Conservation (phyloP, 1,140 invertebrate species). For the Lepidurus arcticus region DNA sequence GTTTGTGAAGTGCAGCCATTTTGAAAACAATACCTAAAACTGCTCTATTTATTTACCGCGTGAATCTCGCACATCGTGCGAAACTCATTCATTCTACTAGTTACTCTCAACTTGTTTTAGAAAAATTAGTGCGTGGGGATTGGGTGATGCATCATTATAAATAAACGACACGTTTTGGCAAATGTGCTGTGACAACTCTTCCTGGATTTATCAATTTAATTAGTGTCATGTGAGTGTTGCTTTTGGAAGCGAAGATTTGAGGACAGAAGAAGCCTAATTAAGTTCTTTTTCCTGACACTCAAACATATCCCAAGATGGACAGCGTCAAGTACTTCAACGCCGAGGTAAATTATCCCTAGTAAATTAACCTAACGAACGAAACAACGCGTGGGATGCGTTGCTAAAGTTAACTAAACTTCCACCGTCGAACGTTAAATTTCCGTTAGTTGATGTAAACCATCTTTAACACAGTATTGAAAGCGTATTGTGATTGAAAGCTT, state of each 20-base stretch:
- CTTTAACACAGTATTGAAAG: no score
- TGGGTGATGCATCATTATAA: no score
- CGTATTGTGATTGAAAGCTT: no score
- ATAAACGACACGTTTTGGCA: no score
- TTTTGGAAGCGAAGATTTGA: background rate
- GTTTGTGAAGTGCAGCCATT: constrained; percentile 14
- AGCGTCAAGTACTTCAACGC: constrained; percentile 41
- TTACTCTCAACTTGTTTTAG: background rate
- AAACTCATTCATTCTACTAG: background rate
- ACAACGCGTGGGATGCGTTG: background rate
- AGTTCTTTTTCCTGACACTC: background rate
- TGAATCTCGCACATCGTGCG: background rate
- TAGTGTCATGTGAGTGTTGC: background rate
- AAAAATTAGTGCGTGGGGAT: no score
- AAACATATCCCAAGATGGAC: constrained; percentile 37
- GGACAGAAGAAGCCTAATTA: background rate
- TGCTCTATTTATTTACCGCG: background rate
- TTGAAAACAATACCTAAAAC: background rate
- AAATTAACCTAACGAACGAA: constrained; percentile 25
- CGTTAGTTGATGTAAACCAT: no score
- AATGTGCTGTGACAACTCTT: no score
- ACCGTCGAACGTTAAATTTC: no score
- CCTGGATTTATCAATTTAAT: no score
- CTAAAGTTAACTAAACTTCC: background rate
- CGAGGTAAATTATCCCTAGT: constrained; percentile 37